Percentiles rank a stretch among this genome's conserved stretches.
phyloP scores from a whole-genome alignment of 2,113 vertebrate species.

The Sander vitreus region DNA sequence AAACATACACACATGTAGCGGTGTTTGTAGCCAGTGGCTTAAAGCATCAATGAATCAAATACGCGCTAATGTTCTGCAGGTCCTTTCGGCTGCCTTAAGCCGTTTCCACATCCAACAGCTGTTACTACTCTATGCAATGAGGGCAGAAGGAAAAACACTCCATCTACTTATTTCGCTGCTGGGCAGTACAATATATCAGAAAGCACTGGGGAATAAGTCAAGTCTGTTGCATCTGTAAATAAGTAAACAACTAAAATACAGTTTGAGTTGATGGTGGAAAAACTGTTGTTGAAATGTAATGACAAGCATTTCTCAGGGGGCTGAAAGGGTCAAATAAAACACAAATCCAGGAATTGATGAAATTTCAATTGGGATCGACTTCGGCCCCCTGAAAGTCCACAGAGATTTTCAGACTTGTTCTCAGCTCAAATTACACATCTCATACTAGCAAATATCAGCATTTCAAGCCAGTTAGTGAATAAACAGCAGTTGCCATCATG shows the following conservation, averaged over 20 bases:
- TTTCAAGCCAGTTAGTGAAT: slow-evolving; percentile 40
- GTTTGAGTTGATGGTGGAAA: slow-evolving; percentile 34
- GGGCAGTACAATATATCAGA: slow-evolving; percentile 55
- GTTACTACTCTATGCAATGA: slow-evolving; percentile 49
- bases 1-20: slow-evolving; percentile 63
- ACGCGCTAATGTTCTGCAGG: slow-evolving; percentile 58
- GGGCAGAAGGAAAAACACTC: slow-evolving; percentile 34
- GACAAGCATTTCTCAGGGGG: slow-evolving; percentile 31
- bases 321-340: not conserved
- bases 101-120: slow-evolving; percentile 73
- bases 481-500: not conserved
- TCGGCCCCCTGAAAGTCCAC: slow-evolving; percentile 27
- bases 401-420: slow-evolving; percentile 23
- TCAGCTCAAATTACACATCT: not conserved
- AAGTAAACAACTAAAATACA: slow-evolving; percentile 57
- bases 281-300: slow-evolving; percentile 37
- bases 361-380: slow-evolving; percentile 53
- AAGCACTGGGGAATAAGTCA: slow-evolving; percentile 48
- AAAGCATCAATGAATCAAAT: slow-evolving; percentile 69
- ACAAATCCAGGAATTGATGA: slow-evolving; percentile 25
- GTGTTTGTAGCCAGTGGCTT: slow-evolving; percentile 47
- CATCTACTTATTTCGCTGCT: slow-evolving; percentile 59
- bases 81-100: slow-evolving; percentile 66
- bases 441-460: slow-evolving; percentile 1
- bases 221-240: slow-evolving; percentile 53